Evolutionary conservation across 2,888 invertebrate species (phyloP).

Genomic region (Balanococcus diminutus): DNA sequence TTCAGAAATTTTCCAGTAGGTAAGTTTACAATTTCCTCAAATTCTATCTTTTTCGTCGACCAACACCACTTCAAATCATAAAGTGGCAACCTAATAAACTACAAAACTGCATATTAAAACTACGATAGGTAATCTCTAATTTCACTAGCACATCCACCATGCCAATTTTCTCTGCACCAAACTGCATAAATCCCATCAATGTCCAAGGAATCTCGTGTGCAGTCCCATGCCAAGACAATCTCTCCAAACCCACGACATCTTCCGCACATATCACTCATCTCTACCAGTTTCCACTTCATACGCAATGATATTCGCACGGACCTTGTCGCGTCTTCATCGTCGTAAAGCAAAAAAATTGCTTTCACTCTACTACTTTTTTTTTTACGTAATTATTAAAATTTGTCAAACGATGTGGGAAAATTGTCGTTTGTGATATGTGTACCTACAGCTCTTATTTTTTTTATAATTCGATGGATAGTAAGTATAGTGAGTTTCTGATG

Average conservation of each 20-base stretch:
- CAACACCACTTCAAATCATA: no score
- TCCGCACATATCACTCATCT: not conserved
- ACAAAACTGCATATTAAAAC: not conserved
- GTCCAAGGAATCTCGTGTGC: not conserved
- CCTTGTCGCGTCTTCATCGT: not conserved
- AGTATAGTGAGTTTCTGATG: no score
- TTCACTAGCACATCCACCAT: not conserved
- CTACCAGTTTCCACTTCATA: not conserved
- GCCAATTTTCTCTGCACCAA: not conserved
- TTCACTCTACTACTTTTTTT: constrained; percentile 29
- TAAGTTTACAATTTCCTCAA: no score
- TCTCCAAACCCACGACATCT: not conserved
- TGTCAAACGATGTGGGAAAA: constrained; percentile 30
- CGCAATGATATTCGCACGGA: not conserved
- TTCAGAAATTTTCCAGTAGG: no score
- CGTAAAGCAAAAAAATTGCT: not conserved
- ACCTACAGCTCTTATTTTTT: not conserved
- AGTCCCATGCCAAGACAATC: not conserved
- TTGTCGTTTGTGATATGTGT: not conserved
- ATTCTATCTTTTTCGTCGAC: no score
- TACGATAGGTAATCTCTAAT: not conserved
- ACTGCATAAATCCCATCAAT: no score
- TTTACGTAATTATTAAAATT: constrained; percentile 39
- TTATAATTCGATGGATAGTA: not conserved
- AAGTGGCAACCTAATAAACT: no score